These are phyloP conservation scores for Palaemon carinicauda DNA, from an alignment of 1,140 invertebrate species.

Conservation along the genomic window DNA sequence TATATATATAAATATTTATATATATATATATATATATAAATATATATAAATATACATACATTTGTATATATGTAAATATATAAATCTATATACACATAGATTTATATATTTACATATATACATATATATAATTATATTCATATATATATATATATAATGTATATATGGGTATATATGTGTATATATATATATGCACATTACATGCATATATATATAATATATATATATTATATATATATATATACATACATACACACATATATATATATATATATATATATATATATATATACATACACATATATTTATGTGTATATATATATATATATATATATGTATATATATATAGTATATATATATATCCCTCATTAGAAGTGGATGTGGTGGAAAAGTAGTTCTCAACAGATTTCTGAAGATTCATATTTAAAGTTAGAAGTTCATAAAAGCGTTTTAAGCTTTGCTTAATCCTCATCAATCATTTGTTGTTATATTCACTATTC, in stretches of 20 bases:
- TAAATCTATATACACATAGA: not conserved
- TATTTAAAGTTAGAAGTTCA: no score
- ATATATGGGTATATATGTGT: not conserved
- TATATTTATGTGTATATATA: not conserved
- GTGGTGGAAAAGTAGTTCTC: no score
- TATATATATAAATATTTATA: not conserved
- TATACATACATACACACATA: not conserved
- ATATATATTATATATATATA: not conserved
- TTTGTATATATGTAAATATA: not conserved
- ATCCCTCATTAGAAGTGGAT: no score
- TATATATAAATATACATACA: not conserved
- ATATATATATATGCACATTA: not conserved
- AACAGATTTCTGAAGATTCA: no score
- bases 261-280: not conserved
- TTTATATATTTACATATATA: not conserved
- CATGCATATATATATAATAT: not conserved
- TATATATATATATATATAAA: no score
- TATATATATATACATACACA: not conserved
- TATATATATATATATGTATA: not conserved
- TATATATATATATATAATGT: not conserved
- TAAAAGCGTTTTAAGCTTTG: no score
- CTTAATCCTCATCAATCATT: no score
- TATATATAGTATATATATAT: not conserved
- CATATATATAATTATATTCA: not conserved
- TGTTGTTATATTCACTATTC: no score